Evolutionary conservation across 2,888 invertebrate genomes (phyloP), one percentile per base, ranked within the genome.

Genomic region (Thysanoteuthis rhombus): DNA sequence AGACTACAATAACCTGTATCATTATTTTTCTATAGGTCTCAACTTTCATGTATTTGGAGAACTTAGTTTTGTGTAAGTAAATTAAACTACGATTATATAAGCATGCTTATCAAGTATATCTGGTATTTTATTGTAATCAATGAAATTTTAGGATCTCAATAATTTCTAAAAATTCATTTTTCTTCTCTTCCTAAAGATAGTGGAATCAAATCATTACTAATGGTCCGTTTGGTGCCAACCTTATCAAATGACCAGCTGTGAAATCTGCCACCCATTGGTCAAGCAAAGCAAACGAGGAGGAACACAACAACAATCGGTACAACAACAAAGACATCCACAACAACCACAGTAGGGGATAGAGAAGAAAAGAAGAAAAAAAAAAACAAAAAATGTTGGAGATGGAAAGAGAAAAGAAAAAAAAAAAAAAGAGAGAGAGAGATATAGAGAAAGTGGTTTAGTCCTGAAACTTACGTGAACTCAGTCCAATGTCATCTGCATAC

Each of bases 401-500:
- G 38, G n/a, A 90, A 5, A 90, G 32, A n/a, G n/a, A n/a, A n/a
- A n/a, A n/a, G n/a, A 90, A 25, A 90, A n/a, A n/a, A 90, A 4
- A 90, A 10, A 39, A 40, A 39, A 25, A 36, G 90, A 90, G 6
- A 42, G 42, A 92, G 12, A 91, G 42, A 91, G 10, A 91, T 39
- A 90, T 28, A 90, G 40, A 91, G 45, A 92, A 92, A 45, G 92
- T 39, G 42, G 40, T 92, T 92, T 92, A 92, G 92, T 92, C 89
- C 94, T 47, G n/a, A 93, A 36, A 96, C 96, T 96, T 96, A 96
- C 96, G 95, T 96, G 96, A 96, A 95, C 96, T 96, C 94, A 96
- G 94, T 96, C 96, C 96, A 93, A 95, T 95, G 94, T 96, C 96
- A 94, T 96, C 96, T 96, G 96, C 95, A 95, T 95, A 95, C 95